These are phyloP conservation scores for Forbesichthys agassizii DNA, from an alignment of 2,113 vertebrate genomes.

Conservation along the genomic window DNA sequence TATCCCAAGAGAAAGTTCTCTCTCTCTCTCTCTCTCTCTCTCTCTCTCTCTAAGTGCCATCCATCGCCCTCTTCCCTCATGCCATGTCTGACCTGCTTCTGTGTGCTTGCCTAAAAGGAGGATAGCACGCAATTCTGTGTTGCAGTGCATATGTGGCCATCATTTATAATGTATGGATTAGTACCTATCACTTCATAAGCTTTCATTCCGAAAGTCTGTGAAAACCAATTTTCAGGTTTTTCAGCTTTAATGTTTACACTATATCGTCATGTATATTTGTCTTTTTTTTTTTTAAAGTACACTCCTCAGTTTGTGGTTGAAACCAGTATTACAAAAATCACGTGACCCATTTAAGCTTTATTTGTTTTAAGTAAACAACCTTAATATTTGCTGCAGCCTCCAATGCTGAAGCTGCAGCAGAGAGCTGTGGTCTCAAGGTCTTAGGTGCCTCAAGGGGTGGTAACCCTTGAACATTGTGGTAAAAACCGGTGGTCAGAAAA, in stretches of 20 bases:
- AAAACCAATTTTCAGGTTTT: background rate
- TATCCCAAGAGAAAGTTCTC: conserved; percentile 54
- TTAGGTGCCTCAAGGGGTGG: too few relatives aligned
- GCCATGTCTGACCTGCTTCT: conserved; percentile 74
- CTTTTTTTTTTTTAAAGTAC: background rate
- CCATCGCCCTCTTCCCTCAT: conserved; percentile 57
- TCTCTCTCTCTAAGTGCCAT: conserved; percentile 36
- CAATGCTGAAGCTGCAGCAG: background rate
- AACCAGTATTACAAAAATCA: too few relatives aligned
- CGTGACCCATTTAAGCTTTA: too few relatives aligned
- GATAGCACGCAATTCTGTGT: conserved; percentile 62
- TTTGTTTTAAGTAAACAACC: too few relatives aligned
- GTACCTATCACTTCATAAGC: conserved; percentile 35
- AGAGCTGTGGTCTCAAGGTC: background rate
- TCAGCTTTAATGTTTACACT: background rate
- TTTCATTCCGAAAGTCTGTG: conserved; percentile 11
- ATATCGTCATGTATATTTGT: background rate
- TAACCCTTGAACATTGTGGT: too few relatives aligned
- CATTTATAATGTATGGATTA: conserved; percentile 62
- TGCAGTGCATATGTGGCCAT: conserved; percentile 24
- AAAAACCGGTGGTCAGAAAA: too few relatives aligned
- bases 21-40: conserved; percentile 13
- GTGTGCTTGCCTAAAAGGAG: conserved; percentile 65
- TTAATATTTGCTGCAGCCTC: background rate
- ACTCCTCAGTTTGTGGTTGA: too few relatives aligned